phyloP scores from a whole-genome alignment of 2,113 vertebrate genomes.

The Alexandromys fortis region DNA sequence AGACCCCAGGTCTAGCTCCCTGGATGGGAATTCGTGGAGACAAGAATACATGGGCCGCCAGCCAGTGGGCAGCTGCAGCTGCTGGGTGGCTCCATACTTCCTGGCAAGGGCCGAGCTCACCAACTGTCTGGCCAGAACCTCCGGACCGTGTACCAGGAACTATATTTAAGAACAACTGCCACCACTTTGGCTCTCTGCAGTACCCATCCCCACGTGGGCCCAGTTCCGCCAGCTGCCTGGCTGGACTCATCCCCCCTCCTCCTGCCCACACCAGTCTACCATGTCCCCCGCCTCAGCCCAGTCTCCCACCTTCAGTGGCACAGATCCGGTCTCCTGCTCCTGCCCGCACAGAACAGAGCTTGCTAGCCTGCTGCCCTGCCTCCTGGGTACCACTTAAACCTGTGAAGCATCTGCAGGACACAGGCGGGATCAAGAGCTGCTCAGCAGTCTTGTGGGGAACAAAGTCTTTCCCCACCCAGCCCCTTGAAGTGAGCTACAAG shows the following conservation, averaged over 20 bases:
- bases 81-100: background rate
- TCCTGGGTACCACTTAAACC: conserved; percentile 68
- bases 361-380: conserved; percentile 73
- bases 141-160: background rate
- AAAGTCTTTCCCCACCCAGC: background rate
- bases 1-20: conserved; percentile 6
- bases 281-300: conserved; percentile 30
- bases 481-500: background rate
- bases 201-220: background rate
- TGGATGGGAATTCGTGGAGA: background rate
- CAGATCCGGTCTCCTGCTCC: conserved; percentile 74
- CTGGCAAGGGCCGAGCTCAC: background rate
- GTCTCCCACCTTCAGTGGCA: conserved; percentile 74
- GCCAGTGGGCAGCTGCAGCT: conserved; percentile 73
- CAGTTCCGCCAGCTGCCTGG: background rate
- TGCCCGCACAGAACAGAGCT: conserved; percentile 74
- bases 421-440: conserved; percentile 53
- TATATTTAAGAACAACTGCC: conserved; percentile 2
- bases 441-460: conserved; percentile 25
- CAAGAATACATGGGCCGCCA: conserved; percentile 48
- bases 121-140: conserved; percentile 42
- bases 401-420: conserved; percentile 76
- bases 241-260: background rate
- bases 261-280: conserved; percentile 58
- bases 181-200: background rate